Evolutionary conservation across 2,113 vertebrate species (phyloP).

Genomic region (Prionailurus viverrinus): DNA sequence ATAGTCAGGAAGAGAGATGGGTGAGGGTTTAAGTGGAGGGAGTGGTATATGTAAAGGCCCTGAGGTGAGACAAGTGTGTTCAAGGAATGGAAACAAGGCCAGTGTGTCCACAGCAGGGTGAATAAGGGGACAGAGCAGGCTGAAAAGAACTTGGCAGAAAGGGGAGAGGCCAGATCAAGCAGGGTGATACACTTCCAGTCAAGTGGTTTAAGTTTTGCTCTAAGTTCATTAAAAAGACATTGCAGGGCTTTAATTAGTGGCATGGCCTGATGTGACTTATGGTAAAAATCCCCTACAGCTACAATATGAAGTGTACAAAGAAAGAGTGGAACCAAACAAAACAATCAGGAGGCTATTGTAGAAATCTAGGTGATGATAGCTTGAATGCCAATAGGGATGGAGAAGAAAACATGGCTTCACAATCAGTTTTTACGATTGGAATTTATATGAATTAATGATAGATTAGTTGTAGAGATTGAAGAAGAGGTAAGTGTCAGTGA

Average conservation of each 20-base stretch:
- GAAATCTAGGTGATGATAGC: not conserved
- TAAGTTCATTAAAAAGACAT: not conserved
- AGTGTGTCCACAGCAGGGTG: not conserved
- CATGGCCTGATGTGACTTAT: not conserved
- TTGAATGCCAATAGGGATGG: not conserved
- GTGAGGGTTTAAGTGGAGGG: not conserved
- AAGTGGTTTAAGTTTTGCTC: not conserved
- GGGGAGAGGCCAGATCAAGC: not conserved
- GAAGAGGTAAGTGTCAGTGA: not conserved
- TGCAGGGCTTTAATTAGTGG: not conserved
- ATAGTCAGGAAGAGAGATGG: not conserved
- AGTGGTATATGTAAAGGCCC: not conserved
- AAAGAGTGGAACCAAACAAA: not conserved
- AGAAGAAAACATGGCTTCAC: not conserved
- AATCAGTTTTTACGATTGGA: not conserved
- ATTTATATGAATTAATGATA: not conserved
- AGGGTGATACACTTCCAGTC: not conserved
- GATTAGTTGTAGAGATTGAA: not conserved
- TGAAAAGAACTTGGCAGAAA: not conserved
- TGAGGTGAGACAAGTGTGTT: not conserved
- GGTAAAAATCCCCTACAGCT: not conserved
- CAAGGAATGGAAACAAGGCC: not conserved
- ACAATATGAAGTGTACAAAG: not conserved
- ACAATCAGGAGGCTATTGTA: not conserved
- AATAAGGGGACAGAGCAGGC: not conserved